Percentiles rank a stretch among this genome's conserved stretches.
Evolutionary conservation across 1,140 invertebrate species (phyloP).

Genomic region (Onthophagus taurus): DNA sequence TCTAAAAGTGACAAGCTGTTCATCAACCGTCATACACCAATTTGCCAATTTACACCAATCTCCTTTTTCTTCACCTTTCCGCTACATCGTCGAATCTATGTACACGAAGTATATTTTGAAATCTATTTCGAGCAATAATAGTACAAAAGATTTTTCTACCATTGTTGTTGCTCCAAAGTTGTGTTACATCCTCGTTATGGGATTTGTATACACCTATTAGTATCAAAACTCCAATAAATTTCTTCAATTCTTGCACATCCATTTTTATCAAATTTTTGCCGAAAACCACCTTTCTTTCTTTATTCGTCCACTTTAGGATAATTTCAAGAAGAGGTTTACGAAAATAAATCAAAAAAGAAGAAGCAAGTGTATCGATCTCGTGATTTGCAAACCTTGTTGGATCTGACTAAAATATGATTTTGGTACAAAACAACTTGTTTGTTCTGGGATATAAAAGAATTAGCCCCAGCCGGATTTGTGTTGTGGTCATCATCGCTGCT

Average conservation of each 20-base stretch:
- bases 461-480: too few relatives aligned
- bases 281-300: neutral
- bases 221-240: conserved; percentile 10
- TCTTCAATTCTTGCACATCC: neutral
- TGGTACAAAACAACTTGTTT: neutral
- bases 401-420: neutral
- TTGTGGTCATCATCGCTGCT: neutral
- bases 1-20: conserved; percentile 6
- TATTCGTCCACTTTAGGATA: conserved; percentile 1
- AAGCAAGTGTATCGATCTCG: neutral
- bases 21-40: conserved; percentile 8
- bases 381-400: neutral
- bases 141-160: conserved; percentile 1
- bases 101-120: neutral
- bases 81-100: neutral
- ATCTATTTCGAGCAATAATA: neutral
- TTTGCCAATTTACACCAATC: too few relatives aligned
- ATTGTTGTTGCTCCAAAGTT: conserved; percentile 4
- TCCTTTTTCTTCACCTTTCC: neutral
- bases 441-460: neutral
- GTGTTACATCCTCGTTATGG: neutral
- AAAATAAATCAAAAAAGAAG: conserved; percentile 1
- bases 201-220: conserved; percentile 6
- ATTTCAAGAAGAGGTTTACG: neutral
- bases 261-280: neutral